Evolutionary conservation across 2,113 vertebrate genomes (phyloP).

Genomic region (Lamprotornis superbus): DNA sequence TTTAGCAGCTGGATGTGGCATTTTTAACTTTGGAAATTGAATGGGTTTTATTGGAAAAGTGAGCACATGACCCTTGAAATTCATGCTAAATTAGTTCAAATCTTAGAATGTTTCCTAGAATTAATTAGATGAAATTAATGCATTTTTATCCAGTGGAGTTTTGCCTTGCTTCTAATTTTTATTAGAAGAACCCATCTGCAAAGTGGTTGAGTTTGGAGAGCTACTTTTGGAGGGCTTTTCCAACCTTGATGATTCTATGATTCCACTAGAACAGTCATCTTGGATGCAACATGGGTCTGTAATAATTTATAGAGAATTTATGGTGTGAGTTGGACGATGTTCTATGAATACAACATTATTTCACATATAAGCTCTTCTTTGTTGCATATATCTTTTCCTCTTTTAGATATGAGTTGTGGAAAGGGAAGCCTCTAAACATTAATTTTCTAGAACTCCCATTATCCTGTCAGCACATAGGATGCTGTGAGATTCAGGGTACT

Average conservation of each 20-base stretch:
- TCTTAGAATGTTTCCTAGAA: neutral
- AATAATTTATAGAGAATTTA: neutral
- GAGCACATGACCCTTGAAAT: neutral
- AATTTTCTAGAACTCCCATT: neutral
- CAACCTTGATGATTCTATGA: neutral
- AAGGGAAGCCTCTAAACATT: neutral
- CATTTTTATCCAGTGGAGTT: neutral
- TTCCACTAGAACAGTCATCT: fast-evolving
- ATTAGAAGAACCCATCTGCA: neutral
- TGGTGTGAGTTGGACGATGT: neutral
- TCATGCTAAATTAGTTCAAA: neutral
- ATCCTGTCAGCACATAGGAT: neutral
- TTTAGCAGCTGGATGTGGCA: neutral
- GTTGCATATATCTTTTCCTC: neutral
- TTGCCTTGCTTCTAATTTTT: neutral
- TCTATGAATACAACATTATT: neutral
- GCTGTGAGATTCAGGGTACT: neutral
- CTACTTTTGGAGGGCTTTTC: neutral
- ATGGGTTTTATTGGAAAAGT: neutral
- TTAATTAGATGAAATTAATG: neutral
- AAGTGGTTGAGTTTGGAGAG: neutral
- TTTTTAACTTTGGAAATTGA: neutral
- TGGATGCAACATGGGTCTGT: neutral
- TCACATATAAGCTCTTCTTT: neutral
- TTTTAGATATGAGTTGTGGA: neutral